Conservation (phyloP, 2,888 invertebrate genomes). For the Drosophila mercatorum region DNA sequence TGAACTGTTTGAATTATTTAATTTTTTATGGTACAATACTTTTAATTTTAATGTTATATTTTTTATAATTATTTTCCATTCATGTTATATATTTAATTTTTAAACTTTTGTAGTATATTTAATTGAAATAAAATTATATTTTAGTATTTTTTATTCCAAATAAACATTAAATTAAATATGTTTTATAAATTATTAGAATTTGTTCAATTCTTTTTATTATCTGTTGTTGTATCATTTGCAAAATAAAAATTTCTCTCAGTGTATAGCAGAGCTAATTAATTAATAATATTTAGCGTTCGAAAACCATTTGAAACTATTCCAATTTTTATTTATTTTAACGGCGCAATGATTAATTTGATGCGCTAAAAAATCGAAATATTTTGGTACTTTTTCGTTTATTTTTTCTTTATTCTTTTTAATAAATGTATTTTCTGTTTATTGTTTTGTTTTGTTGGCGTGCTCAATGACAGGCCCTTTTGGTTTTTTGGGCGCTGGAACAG, state of each 20-base stretch:
- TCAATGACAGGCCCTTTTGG: slow-evolving; percentile 73
- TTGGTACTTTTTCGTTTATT: neutral
- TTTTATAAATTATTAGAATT: too few species aligned
- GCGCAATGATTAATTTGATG: slow-evolving; percentile 72
- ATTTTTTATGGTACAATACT: too few species aligned
- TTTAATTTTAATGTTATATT: too few species aligned
- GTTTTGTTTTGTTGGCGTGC: slow-evolving; percentile 25
- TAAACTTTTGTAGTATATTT: neutral
- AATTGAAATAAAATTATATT: neutral
- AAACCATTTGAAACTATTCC: slow-evolving; percentile 72
- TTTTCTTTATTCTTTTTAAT: slow-evolving; percentile 4
- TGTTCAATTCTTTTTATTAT: too few species aligned
- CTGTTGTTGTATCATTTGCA: neutral
- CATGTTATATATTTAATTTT: too few species aligned
- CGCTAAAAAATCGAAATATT: slow-evolving; percentile 50
- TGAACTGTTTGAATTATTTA: too few species aligned
- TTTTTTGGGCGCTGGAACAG: slow-evolving; percentile 49
- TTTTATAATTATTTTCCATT: too few species aligned
- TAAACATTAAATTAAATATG: too few species aligned
- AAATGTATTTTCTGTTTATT: slow-evolving; percentile 29
- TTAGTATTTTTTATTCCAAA: neutral
- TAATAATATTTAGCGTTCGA: slow-evolving; percentile 62
- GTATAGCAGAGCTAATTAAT: slow-evolving; percentile 62
- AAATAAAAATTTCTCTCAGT: slow-evolving; percentile 46
- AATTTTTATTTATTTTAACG: slow-evolving; percentile 80